Evolutionary conservation across 2,888 invertebrate genomes (phyloP).

Genomic region (Tiphia femorata): DNA sequence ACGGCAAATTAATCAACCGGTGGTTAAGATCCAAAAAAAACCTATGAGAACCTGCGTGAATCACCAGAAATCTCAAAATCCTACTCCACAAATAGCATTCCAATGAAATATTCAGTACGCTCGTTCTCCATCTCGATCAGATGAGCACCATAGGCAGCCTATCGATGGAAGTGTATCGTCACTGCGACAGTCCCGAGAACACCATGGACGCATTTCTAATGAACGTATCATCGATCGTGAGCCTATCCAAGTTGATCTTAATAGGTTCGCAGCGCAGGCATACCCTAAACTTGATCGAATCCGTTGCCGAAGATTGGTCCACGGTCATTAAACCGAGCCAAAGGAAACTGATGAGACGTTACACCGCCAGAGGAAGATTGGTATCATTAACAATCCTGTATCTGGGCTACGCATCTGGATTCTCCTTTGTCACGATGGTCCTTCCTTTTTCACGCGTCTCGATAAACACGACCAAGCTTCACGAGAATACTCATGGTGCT

Average conservation of each 20-base stretch:
- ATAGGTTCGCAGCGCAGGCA: constrained; percentile 23
- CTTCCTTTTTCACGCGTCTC: constrained; percentile 10
- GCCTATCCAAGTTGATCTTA: constrained; percentile 29
- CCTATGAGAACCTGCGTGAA: too few relatives aligned
- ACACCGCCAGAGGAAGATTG: constrained; percentile 22
- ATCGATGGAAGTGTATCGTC: constrained; percentile 30
- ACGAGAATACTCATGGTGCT: background rate
- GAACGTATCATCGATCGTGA: constrained; percentile 28
- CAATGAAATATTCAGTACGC: background rate
- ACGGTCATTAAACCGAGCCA: constrained; percentile 11
- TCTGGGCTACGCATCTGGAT: constrained; percentile 33
- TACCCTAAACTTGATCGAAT: constrained; percentile 17
- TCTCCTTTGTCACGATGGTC: constrained; percentile 26
- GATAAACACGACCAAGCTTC: background rate
- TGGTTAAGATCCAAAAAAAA: too few relatives aligned
- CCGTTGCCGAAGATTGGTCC: constrained; percentile 33
- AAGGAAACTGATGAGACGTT: constrained; percentile 27
- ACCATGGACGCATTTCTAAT: constrained; percentile 40
- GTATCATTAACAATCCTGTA: constrained; percentile 33
- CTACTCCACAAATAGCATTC: background rate
- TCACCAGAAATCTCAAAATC: too few relatives aligned
- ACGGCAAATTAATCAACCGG: too few relatives aligned
- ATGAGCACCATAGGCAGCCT: constrained; percentile 32
- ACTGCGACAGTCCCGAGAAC: constrained; percentile 31
- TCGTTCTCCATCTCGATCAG: constrained; percentile 11